phyloP scores from a whole-genome alignment of 2,113 vertebrate genomes.

The Serinus canaria region DNA sequence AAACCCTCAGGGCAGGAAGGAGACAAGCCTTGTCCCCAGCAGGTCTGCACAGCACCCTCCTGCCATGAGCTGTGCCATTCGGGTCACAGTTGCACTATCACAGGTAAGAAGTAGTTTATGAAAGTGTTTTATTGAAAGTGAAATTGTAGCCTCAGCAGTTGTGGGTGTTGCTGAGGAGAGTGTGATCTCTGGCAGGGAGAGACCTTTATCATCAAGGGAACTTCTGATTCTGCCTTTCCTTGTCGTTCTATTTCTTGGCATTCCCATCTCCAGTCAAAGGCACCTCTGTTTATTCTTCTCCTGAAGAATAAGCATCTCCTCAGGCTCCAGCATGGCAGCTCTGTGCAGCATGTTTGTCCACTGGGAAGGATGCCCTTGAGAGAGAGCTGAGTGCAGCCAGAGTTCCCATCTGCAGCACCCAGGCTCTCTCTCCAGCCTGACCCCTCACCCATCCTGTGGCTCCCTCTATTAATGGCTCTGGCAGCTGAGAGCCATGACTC shows the following conservation, averaged over 20 bases:
- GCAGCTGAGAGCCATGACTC: not conserved
- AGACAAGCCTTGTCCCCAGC: not conserved
- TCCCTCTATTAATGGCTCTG: not conserved
- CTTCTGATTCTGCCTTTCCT: not conserved
- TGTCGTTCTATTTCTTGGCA: not conserved
- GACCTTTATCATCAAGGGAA: not conserved
- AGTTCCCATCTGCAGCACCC: not conserved
- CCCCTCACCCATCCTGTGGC: not conserved
- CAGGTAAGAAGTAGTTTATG: not conserved
- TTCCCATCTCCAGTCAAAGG: not conserved
- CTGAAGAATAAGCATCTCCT: no score
- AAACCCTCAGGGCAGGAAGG: not conserved
- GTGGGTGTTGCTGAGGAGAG: not conserved
- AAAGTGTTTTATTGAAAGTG: not conserved
- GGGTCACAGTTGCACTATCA: not conserved
- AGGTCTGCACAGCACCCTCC: rapidly evolving
- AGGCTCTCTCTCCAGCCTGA: rapidly evolving
- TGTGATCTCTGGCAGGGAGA: not conserved
- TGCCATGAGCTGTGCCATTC: not conserved
- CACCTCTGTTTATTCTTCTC: not conserved
- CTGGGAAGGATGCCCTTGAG: not conserved
- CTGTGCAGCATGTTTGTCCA: rapidly evolving
- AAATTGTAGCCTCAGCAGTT: not conserved
- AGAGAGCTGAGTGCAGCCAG: not conserved
- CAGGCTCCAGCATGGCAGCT: not conserved